Conservation (phyloP, 1,140 invertebrate species). For the Heliconius eleuchia region DNA sequence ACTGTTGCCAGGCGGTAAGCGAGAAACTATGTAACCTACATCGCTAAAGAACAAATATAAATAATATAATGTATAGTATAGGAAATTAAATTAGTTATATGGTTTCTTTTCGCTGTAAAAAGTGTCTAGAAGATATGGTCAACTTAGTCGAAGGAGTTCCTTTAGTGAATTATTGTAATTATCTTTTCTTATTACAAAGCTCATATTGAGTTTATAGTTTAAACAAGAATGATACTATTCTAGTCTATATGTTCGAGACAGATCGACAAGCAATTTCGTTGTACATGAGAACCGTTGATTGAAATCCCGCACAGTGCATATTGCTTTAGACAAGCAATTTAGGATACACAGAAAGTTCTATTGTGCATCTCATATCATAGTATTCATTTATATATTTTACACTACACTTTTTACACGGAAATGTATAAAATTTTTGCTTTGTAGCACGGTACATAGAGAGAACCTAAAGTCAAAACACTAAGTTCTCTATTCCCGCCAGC, state of each 20-base stretch:
- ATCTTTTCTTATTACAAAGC: too few species aligned
- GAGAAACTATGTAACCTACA: not conserved
- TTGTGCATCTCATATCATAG: not conserved
- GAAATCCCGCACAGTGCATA: not conserved
- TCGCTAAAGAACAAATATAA: not conserved
- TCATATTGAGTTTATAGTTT: too few species aligned
- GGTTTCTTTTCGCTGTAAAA: not conserved
- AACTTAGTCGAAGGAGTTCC: not conserved
- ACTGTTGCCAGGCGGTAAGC: constrained; percentile 9
- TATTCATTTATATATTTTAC: too few species aligned
- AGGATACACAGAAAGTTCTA: not conserved
- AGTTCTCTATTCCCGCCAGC: too few species aligned
- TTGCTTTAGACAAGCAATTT: not conserved
- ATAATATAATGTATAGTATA: too few species aligned
- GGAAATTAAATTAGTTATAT: not conserved
- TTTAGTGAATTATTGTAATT: too few species aligned
- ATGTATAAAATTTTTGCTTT: too few species aligned
- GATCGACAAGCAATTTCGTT: not conserved
- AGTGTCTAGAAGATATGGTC: not conserved
- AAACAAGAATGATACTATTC: too few species aligned
- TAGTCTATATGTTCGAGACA: too few species aligned
- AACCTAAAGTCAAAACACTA: too few species aligned
- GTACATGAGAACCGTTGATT: not conserved
- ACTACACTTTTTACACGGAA: too few species aligned
- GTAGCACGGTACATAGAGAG: too few species aligned